phyloP scores from a whole-genome alignment of 2,797 vertebrate species.

The Coregonus ussuriensis region DNA sequence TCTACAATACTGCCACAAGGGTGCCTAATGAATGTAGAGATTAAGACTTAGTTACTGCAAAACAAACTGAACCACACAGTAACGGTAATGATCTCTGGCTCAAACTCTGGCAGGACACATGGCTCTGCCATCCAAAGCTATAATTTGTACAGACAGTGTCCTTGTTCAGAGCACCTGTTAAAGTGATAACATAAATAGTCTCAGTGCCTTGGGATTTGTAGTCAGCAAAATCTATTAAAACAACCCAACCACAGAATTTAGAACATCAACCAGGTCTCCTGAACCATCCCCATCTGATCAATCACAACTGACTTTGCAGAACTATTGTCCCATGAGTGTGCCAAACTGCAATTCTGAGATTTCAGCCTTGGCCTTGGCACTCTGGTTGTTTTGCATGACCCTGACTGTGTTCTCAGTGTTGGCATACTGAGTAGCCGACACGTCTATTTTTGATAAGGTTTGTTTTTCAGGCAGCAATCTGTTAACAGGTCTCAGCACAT shows the following conservation, averaged over 20 bases:
- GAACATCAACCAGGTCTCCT: constrained; percentile 31
- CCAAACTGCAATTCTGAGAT: constrained; percentile 54
- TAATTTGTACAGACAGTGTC: constrained; percentile 34
- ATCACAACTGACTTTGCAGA: constrained; percentile 39
- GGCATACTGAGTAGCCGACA: constrained; percentile 55
- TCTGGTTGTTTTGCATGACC: constrained; percentile 7
- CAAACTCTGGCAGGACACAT: constrained; percentile 36
- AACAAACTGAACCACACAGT: constrained; percentile 49
- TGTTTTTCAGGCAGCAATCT: constrained; percentile 68
- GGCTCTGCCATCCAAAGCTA: constrained; percentile 38
- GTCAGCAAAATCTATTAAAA: constrained; percentile 28
- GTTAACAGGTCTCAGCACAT: constrained; percentile 59
- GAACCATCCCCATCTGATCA: constrained; percentile 36
- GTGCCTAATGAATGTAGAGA: constrained; percentile 66
- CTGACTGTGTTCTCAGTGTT: constrained; percentile 25
- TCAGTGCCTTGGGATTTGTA: constrained; percentile 10
- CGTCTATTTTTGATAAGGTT: constrained; percentile 76
- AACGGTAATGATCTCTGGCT: constrained; percentile 37
- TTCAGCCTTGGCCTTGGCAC: constrained; percentile 58
- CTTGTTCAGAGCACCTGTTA: constrained; percentile 27
- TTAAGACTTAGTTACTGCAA: constrained; percentile 59
- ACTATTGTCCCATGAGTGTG: constrained; percentile 39
- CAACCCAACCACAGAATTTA: constrained; percentile 19
- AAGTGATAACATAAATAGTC: constrained; percentile 37
- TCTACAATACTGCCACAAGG: constrained; percentile 59